phyloP scores from a whole-genome alignment of 1,140 invertebrate genomes.

The Aradophagus sp. region DNA sequence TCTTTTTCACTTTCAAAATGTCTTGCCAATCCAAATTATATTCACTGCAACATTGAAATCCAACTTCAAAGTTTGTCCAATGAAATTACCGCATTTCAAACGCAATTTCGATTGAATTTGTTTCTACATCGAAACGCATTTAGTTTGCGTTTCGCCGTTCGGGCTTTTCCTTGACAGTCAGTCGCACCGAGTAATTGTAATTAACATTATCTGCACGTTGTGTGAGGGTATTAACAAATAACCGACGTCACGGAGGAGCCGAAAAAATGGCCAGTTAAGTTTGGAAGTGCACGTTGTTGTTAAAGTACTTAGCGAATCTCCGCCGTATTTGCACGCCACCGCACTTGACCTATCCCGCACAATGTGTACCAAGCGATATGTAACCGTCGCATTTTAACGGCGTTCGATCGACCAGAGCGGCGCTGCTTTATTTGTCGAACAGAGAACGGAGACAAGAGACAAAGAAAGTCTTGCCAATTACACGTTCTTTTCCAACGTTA shows the following conservation, averaged over 20 bases:
- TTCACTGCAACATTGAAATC: too few relatives aligned
- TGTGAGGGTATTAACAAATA: conserved; percentile 23
- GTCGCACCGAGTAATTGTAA: too few relatives aligned
- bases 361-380: conserved; percentile 18
- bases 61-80: too few relatives aligned
- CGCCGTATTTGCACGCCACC: conserved; percentile 44
- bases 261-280: conserved; percentile 10
- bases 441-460: background rate
- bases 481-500: too few relatives aligned
- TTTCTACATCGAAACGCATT: too few relatives aligned
- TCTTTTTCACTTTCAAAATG: too few relatives aligned
- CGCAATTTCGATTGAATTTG: too few relatives aligned
- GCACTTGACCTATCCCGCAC: conserved; percentile 35
- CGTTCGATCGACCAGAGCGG: background rate
- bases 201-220: conserved; percentile 16
- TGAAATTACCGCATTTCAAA: too few relatives aligned
- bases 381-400: background rate
- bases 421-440: too few relatives aligned
- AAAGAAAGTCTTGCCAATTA: too few relatives aligned
- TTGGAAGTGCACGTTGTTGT: conserved; percentile 52
- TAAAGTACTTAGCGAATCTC: conserved; percentile 42
- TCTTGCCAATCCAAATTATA: too few relatives aligned
- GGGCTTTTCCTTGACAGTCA: background rate
- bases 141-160: too few relatives aligned
- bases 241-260: conserved; percentile 12